Base-by-base conservation (phyloP, 2,113 vertebrate genomes). In the Trematocara variabile region DNA sequence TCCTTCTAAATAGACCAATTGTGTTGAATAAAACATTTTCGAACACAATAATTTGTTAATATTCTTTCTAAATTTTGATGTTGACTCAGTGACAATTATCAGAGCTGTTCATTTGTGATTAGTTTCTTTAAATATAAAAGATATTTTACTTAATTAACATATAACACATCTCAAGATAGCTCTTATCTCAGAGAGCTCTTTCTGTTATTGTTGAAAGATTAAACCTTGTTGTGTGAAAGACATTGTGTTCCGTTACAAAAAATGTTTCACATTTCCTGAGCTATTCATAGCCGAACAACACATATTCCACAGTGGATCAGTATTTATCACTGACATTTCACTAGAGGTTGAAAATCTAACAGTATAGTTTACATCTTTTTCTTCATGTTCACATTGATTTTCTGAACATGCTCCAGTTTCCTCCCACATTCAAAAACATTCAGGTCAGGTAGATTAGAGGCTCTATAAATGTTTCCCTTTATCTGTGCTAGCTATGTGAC, bases 351-450 rank as follows among this genome's bases (percentile, higher is more conserved):
- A 55, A 80, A 60, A 52, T 58, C 25, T 13, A 50, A 33, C 52
- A 25, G 34, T 52, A 20, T 68, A 83, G 68, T 86, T 77, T 28
- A 79, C 30, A 33, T 83, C 46, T 83, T 41, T 83, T 68, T 79
- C 50, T 77, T 79, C 77, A 37, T 85, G 68, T 81, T 86, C 77
- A 54, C 88, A 88, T 87, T 85, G 84, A 87, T 90, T 90, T 91
- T 82, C 70, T 90, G 48, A 88, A 81, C 4, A 28, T 87, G 77
- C 52, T 93, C 88, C 82, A 93, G 54, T 87, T 90, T 91, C 82
- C 88, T 82, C 88, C 82, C 80, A 90, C 92, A 84, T 81, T 88
- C 78, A 90, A 87, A 90, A 93, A 85, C 88, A 93, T 91, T 89
- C 82, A 85, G 82, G 84, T 91, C 90, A 91, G 88, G 77, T 85